These are phyloP conservation scores for Serilophus lunatus DNA, from an alignment of 2,113 vertebrate species.

Conservation along the genomic window DNA sequence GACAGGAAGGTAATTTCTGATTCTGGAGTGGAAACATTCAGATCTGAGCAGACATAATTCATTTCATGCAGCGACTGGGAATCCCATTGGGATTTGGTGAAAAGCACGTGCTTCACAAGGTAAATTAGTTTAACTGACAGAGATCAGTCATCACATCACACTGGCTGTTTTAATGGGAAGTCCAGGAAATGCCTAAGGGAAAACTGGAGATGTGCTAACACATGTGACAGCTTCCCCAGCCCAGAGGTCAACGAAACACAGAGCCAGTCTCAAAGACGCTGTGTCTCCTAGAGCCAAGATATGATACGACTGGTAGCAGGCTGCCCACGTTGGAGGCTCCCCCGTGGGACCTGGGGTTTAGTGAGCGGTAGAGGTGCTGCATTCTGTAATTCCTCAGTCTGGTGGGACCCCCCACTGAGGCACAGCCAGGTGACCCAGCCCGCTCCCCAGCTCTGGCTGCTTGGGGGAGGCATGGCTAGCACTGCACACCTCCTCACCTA, in stretches of 20 bases:
- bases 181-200: neutral
- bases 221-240: accelerated
- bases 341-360: neutral
- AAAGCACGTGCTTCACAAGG: neutral
- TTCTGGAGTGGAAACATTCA: neutral
- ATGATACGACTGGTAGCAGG: accelerated
- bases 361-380: neutral
- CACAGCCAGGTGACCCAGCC: neutral
- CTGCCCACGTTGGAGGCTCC: neutral
- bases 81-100: neutral
- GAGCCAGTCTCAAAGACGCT: neutral
- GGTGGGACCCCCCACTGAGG: neutral
- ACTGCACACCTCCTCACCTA: neutral
- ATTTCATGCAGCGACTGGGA: neutral
- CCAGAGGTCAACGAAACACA: neutral
- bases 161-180: neutral
- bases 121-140: neutral
- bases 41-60: neutral
- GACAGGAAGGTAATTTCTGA: neutral
- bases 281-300: neutral
- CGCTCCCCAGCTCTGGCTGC: neutral
- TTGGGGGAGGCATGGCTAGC: neutral
- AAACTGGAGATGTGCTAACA: neutral
- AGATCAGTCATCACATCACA: neutral
- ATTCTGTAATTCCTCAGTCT: neutral